Percentiles rank a stretch among this genome's conserved stretches.
phyloP scores from a whole-genome alignment of 2,888 invertebrate species.

The Ornithoptera priamus region DNA sequence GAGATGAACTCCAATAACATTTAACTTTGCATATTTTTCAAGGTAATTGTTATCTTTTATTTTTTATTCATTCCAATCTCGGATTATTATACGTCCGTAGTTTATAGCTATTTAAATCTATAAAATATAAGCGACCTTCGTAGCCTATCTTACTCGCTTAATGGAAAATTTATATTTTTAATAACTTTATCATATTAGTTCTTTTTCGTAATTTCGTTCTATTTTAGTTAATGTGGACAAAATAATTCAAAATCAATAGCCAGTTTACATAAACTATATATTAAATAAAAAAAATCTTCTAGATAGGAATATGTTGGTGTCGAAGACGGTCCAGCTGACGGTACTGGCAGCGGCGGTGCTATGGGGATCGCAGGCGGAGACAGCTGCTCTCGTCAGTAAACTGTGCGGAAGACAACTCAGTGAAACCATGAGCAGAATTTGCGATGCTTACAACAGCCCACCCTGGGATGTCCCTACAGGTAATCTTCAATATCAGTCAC shows the following conservation, averaged over 20 bases:
- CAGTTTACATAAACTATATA: too few species aligned
- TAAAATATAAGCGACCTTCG: neutral
- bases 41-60: neutral
- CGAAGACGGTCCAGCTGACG: slow-evolving; percentile 52
- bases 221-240: neutral
- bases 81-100: neutral
- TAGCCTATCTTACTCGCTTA: neutral
- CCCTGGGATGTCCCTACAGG: slow-evolving; percentile 71
- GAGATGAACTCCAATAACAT: slow-evolving; percentile 14
- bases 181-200: neutral
- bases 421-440: slow-evolving; percentile 68
- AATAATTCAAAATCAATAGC: too few species aligned
- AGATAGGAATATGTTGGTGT: slow-evolving; percentile 57
- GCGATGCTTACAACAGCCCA: slow-evolving; percentile 71
- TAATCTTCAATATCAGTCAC: slow-evolving; percentile 30
- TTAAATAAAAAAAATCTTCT: slow-evolving; percentile 33
- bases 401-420: slow-evolving; percentile 69
- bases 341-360: slow-evolving; percentile 54
- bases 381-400: slow-evolving; percentile 56
- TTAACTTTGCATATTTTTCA: slow-evolving; percentile 2
- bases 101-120: neutral
- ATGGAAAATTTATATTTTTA: too few species aligned
- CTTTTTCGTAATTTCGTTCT: neutral
- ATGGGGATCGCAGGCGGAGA: slow-evolving; percentile 49
- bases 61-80: neutral